Conservation (phyloP, 2,797 vertebrate genomes). For the Nyctalus aviator region DNA sequence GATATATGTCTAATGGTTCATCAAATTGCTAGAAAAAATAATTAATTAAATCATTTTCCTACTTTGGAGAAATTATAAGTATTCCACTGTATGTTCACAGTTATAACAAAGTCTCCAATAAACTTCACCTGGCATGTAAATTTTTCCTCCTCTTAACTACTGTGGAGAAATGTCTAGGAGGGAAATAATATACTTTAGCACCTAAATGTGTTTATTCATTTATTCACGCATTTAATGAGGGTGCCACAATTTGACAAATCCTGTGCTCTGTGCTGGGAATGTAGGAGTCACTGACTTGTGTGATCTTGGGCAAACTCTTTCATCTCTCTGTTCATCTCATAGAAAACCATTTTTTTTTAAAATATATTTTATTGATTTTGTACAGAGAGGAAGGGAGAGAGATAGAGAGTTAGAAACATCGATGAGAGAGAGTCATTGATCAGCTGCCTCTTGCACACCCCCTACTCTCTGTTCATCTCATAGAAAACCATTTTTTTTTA, state of each 20-base stretch:
- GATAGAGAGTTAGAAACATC: too few relatives aligned
- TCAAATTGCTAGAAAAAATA: constrained; percentile 4
- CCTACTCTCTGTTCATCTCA: too few relatives aligned
- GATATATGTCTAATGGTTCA: not conserved
- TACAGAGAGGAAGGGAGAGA: too few relatives aligned
- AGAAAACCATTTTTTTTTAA: too few relatives aligned
- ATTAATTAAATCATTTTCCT: not conserved
- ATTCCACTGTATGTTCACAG: not conserved
- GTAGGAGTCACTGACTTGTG: not conserved
- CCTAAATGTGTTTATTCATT: not conserved
- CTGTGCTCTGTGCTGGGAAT: not conserved
- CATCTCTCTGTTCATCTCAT: not conserved
- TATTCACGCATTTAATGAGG: not conserved
- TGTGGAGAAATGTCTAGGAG: not conserved
- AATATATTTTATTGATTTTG: too few relatives aligned
- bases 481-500: too few relatives aligned
- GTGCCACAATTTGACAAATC: not conserved
- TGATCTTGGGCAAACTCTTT: not conserved
- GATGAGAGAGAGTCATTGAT: too few relatives aligned
- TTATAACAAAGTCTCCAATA: not conserved
- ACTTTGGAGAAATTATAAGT: not conserved
- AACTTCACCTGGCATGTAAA: not conserved
- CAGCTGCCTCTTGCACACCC: too few relatives aligned
- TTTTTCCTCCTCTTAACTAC: not conserved
- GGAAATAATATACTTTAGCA: not conserved